Evolutionary conservation across 2,113 vertebrate genomes (phyloP).

Genomic region (Pogonocichla stellata): DNA sequence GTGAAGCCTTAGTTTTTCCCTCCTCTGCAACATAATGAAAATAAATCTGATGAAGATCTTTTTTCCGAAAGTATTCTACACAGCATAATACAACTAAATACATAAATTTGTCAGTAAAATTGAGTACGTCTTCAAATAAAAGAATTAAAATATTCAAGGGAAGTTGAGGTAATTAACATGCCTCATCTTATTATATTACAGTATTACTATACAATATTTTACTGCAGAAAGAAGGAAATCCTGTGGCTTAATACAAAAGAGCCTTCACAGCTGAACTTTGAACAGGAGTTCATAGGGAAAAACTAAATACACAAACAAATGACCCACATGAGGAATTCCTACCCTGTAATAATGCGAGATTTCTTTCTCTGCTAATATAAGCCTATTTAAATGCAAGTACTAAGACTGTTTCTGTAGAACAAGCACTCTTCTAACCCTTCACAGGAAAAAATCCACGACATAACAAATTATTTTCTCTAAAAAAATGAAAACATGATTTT

Average conservation of each 20-base stretch:
- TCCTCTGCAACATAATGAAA: not conserved
- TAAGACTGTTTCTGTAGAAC: not conserved
- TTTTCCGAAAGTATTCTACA: not conserved
- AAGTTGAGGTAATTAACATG: not conserved
- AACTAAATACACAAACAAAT: not conserved
- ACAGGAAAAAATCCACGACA: not conserved
- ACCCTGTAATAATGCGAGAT: not conserved
- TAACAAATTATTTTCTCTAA: not conserved
- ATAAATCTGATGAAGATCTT: not conserved
- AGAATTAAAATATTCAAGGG: not conserved
- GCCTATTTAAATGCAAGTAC: not conserved
- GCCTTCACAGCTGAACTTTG: not conserved
- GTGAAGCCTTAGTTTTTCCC: not conserved
- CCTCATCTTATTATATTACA: not conserved
- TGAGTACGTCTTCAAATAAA: not conserved
- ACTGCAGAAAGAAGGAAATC: not conserved
- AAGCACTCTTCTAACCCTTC: not conserved
- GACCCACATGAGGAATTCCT: not conserved
- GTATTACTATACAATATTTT: not conserved
- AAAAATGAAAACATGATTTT: not conserved
- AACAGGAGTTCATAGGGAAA: not conserved
- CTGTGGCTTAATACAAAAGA: not conserved
- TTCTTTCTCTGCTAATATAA: not conserved
- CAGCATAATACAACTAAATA: not conserved
- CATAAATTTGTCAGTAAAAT: not conserved